phyloP scores from a whole-genome alignment of 2,888 invertebrate genomes.

The Tipula helvola region DNA sequence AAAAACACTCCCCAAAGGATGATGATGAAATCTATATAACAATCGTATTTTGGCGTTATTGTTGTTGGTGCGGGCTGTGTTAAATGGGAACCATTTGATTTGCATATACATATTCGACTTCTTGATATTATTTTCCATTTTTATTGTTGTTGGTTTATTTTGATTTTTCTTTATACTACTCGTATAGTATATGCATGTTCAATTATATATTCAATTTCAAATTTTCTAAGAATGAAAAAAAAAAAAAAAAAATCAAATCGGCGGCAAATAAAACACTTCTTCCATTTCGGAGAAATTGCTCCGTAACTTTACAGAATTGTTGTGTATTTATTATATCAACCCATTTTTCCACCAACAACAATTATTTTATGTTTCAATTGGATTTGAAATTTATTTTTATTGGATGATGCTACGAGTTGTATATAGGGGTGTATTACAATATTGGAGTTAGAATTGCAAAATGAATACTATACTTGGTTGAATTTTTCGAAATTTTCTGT shows the following conservation, averaged over 20 bases:
- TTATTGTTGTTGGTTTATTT: background rate
- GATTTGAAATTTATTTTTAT: background rate
- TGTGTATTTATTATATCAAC: background rate
- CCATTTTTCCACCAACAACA: background rate
- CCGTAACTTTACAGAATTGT: background rate
- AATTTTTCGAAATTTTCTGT: too few relatives aligned
- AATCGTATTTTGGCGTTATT: background rate
- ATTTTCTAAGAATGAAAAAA: background rate
- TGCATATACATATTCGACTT: background rate
- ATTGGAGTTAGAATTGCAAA: background rate
- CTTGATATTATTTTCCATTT: background rate
- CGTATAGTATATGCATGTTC: background rate
- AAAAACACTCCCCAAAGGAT: background rate
- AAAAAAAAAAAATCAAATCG: background rate
- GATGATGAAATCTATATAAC: background rate
- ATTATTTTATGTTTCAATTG: background rate
- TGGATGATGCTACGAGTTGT: background rate
- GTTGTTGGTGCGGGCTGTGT: background rate
- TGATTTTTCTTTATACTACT: background rate
- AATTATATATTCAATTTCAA: background rate
- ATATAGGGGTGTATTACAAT: background rate
- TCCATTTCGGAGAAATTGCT: background rate
- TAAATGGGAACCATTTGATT: background rate
- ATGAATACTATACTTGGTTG: too few relatives aligned
- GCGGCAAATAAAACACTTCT: background rate